These are phyloP conservation scores for Erpetoichthys calabaricus DNA, from an alignment of 2,797 vertebrate genomes.

Conservation along the genomic window DNA sequence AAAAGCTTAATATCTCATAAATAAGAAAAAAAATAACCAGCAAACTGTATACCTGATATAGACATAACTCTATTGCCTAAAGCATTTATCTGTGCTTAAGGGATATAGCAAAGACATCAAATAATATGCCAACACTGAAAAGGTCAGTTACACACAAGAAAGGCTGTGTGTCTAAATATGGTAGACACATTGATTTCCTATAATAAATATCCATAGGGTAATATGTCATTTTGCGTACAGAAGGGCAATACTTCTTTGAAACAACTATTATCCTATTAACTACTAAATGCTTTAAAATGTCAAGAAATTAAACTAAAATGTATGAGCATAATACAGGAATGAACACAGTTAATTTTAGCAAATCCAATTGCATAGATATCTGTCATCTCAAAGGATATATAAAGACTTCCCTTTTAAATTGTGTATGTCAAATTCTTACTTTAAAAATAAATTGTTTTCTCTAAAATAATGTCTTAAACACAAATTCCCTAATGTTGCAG, in stretches of 20 bases:
- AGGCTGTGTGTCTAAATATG: not conserved
- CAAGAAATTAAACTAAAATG: too few species aligned
- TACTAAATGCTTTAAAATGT: not conserved
- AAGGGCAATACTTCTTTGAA: not conserved
- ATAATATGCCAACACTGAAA: constrained; percentile 16
- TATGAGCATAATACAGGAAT: too few species aligned
- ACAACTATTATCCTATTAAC: not conserved
- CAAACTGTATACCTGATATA: not conserved
- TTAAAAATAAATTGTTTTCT: too few species aligned
- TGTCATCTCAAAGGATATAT: too few species aligned
- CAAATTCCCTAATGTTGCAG: too few species aligned
- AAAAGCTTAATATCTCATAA: too few species aligned
- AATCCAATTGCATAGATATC: too few species aligned
- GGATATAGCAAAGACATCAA: constrained; percentile 4
- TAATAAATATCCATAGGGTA: constrained; percentile 9
- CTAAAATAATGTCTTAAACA: too few species aligned
- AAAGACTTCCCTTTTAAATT: too few species aligned
- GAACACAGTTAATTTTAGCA: too few species aligned
- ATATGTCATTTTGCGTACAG: constrained; percentile 12
- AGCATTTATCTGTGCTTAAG: not conserved
- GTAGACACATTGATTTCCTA: constrained; percentile 9
- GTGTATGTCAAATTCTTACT: too few species aligned
- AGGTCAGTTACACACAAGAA: constrained; percentile 15
- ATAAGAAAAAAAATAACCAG: too few species aligned
- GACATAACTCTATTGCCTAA: not conserved